phyloP scores from a whole-genome alignment of 2,113 vertebrate genomes.

The Ophiodon elongatus region DNA sequence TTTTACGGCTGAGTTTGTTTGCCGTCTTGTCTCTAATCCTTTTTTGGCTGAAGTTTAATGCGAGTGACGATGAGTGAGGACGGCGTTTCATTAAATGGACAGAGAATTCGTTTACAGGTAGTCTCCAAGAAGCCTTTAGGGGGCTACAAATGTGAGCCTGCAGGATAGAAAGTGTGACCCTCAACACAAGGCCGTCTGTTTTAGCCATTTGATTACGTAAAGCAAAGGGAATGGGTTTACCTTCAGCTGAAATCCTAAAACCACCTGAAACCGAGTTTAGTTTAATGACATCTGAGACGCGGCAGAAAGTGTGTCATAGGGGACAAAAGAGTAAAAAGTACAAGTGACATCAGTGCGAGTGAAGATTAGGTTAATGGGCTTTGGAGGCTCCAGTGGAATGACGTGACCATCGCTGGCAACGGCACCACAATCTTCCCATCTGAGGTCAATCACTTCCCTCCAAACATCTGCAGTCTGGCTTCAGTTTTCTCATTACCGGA shows the following conservation, averaged over 20 bases:
- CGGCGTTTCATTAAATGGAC: constrained; percentile 12
- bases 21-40: constrained; percentile 45
- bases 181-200: constrained; percentile 51
- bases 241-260: constrained; percentile 43
- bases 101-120: constrained; percentile 25
- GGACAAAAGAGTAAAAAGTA: constrained; percentile 28
- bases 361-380: constrained; percentile 52
- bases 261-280: constrained; percentile 15
- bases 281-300: constrained; percentile 27
- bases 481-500: constrained; percentile 64
- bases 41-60: background rate
- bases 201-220: constrained; percentile 53
- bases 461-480: constrained; percentile 72
- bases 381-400: constrained; percentile 55
- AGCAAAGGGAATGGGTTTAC: constrained; percentile 33
- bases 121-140: constrained; percentile 13
- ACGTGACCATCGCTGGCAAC: constrained; percentile 70
- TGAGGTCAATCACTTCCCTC: constrained; percentile 72
- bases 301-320: constrained; percentile 28
- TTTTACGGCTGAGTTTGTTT: constrained; percentile 63
- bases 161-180: constrained; percentile 40
- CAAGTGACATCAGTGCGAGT: constrained; percentile 56
- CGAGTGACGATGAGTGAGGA: constrained; percentile 2
- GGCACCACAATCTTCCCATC: constrained; percentile 50
- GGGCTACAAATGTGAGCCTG: constrained; percentile 24